Evolutionary conservation across 1,140 invertebrate species (phyloP).

Genomic region (Drosophila nigrodunni): DNA sequence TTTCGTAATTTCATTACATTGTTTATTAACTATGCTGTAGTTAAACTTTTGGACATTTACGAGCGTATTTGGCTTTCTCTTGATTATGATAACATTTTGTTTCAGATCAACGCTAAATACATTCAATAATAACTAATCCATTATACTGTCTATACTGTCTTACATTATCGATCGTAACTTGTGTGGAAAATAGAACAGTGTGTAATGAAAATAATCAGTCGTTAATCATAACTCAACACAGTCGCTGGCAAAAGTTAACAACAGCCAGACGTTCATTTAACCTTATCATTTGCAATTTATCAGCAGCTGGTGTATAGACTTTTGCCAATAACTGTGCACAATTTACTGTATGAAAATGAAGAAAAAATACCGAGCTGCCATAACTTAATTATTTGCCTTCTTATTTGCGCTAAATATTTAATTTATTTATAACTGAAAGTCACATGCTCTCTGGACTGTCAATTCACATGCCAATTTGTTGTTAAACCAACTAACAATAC

Average conservation of each 20-base stretch:
- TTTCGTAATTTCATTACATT: slow-evolving; percentile 49
- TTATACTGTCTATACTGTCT: slow-evolving; percentile 20
- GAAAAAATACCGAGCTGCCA: slow-evolving; percentile 30
- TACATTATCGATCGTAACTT: too few species aligned
- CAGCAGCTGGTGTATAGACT: slow-evolving; percentile 36
- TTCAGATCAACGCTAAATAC: slow-evolving; percentile 10
- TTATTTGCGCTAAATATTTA: slow-evolving; percentile 53
- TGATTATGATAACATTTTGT: slow-evolving; percentile 10
- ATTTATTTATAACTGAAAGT: slow-evolving; percentile 60
- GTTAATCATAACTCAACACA: slow-evolving; percentile 19
- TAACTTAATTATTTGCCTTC: slow-evolving; percentile 63
- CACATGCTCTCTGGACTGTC: slow-evolving; percentile 59
- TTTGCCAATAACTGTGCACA: slow-evolving; percentile 48
- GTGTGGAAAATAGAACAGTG: background rate
- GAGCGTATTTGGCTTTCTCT: slow-evolving; percentile 47
- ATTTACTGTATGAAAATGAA: slow-evolving; percentile 14
- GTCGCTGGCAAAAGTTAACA: slow-evolving; percentile 34
- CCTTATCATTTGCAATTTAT: slow-evolving; percentile 12
- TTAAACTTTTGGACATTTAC: slow-evolving; percentile 64
- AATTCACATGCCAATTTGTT: slow-evolving; percentile 61
- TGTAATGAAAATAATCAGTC: slow-evolving; percentile 59
- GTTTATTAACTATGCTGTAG: slow-evolving; percentile 38
- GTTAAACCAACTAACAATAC: slow-evolving; percentile 52
- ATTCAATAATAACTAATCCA: slow-evolving; percentile 21
- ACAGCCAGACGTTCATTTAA: slow-evolving; percentile 23